Base-by-base conservation (phyloP, 1,140 invertebrate genomes). In the Trichonephila clavipes region DNA sequence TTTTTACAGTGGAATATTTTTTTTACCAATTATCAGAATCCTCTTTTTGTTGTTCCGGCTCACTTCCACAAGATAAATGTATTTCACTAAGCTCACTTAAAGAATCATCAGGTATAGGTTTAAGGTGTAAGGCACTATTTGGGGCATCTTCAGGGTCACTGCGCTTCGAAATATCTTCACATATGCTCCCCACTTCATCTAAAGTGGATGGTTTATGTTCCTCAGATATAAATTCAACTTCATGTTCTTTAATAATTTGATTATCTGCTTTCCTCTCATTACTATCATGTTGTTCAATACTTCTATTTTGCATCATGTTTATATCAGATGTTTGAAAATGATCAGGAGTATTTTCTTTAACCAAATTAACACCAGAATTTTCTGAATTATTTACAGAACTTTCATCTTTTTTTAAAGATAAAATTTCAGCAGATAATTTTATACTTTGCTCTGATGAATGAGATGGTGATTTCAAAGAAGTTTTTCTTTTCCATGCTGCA, bases 11-110 rank as follows among this genome's bases (percentile, higher is more conserved):
- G n/a, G 21, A 24, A 66, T n/a, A 64, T 64, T 64, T 66, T 21
- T 66, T 21, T 90, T 34, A 90, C 88, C 88, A 90, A 40, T 81
- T 62, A 62, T 88, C 92, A 62, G 92, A 93, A 61, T 89, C 92
- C 12, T 94, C 92, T 90, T 94, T 90, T 61, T 64, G 58, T 59
- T 89, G 66, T 24, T 94, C 92, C 69, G 66, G 72, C 58, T 94
- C 92, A 85, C 92, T 94, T 24, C 92, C 92, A 89, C 87, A 88
- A 82, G 92, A 94, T 34, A 94, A 62, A 61, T 94, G 86, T 6
- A 94, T 51, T 59, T 88, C 92, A 90, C 92, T 93, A 7, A 88
- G 40, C 28, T 93, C 92, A 88, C 92, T 94, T 61, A 87, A 72
- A 86, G 64, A 87, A 72, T 86, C 90, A 28, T 90, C 88, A 61